Evolutionary conservation across 2,797 vertebrate genomes (phyloP).

Genomic region (Sylvilagus floridanus): DNA sequence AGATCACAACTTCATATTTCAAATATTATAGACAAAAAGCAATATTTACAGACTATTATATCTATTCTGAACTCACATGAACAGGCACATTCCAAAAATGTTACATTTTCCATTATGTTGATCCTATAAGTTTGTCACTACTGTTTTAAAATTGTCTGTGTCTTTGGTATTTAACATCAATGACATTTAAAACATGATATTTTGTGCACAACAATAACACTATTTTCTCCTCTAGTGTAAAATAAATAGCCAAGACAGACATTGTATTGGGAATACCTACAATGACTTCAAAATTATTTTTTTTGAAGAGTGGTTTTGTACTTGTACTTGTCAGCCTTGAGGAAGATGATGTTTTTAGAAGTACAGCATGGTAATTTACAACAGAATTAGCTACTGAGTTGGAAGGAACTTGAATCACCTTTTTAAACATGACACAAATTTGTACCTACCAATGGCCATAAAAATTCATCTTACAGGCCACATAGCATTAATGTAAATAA

Average conservation of each 20-base stretch:
- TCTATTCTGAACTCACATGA: conserved; percentile 18
- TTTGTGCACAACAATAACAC: conserved; percentile 25
- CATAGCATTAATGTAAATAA: neutral
- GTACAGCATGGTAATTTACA: neutral
- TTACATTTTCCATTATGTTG: neutral
- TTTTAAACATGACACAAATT: conserved; percentile 12
- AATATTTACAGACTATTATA: neutral
- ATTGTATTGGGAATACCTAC: neutral
- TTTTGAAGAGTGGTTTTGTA: conserved; percentile 12
- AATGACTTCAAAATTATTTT: neutral
- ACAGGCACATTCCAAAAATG: conserved; percentile 30
- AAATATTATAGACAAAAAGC: conserved; percentile 11
- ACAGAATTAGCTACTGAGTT: neutral
- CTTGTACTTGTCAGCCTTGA: neutral
- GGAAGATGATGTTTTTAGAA: conserved; percentile 39
- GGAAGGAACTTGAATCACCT: conserved; percentile 11
- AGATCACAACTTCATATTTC: neutral
- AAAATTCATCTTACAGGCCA: neutral
- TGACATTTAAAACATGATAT: conserved; percentile 12
- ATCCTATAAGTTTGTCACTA: conserved; percentile 15
- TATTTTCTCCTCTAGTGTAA: conserved; percentile 36
- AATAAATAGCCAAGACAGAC: conserved; percentile 20
- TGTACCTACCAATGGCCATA: neutral
- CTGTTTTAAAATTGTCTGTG: conserved; percentile 21
- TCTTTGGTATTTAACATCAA: conserved; percentile 51